Evolutionary conservation across 92 coral and sea anemone species (phyloP).

Genomic region (Porites evermanni): DNA sequence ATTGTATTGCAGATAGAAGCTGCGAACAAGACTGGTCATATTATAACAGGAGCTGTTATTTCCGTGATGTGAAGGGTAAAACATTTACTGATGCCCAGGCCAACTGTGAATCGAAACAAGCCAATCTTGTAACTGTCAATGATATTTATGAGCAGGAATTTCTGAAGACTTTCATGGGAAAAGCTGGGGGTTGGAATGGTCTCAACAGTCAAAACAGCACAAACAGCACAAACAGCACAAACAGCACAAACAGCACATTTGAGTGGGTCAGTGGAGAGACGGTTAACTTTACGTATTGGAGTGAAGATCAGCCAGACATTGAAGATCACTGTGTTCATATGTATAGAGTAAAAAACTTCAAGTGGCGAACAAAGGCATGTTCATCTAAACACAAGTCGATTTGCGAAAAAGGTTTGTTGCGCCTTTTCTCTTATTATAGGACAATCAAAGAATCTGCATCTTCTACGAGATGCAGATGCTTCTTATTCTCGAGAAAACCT

Average conservation of each 20-base stretch:
- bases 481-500: too few relatives aligned
- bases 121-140: conserved; percentile 1
- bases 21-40: neutral
- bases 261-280: neutral
- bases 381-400: neutral
- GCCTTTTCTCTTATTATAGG: too few relatives aligned
- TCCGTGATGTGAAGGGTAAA: neutral
- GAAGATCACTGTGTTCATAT: neutral
- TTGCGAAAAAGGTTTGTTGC: neutral
- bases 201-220: neutral
- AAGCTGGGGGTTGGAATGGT: neutral
- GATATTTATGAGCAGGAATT: neutral
- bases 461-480: too few relatives aligned
- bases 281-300: neutral
- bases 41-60: neutral
- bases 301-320: rapidly evolving
- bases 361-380: neutral
- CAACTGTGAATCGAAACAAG: neutral
- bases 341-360: neutral
- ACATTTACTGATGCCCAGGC: neutral
- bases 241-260: neutral
- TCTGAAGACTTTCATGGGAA: neutral
- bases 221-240: neutral
- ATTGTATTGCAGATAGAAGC: neutral
- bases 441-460: too few relatives aligned